Evolutionary conservation across 2,113 vertebrate genomes (phyloP), one percentile per base, ranked within the genome.

Genomic region (Oryctolagus cuniculus): DNA sequence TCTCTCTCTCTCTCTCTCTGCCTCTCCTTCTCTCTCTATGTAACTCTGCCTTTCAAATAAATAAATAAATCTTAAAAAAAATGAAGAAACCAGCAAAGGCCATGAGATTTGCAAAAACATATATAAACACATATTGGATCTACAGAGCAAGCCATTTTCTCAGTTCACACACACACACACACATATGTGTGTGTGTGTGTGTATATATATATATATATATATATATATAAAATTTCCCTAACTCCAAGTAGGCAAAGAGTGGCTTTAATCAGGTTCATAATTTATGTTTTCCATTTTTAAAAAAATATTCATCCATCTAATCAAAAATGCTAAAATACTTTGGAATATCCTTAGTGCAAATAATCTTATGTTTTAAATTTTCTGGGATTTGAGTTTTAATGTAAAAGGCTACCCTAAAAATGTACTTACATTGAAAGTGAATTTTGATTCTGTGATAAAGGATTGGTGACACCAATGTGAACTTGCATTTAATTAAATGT

Each of bases 221-320:
- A 13, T 17, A 13, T 58, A 58, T 58, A 58, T 93, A 94, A 78
- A 97, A 98, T 66, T 97, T 97, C 96, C 97, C 17, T 97, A 97
- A 98, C 98, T 97, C 95, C 74, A 96, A 96, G 93, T 74, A 97
- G 97, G 97, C 94, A 96, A 58, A 97, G 97, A 98, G 97, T 93
- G 95, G 75, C 87, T 96, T 97, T 94, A 98, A 97, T 98, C 96
- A 91, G 92, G 91, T 97, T 86, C 66, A 21, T 95, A 97, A 98
- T 98, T 97, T 95, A 96, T 98, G 97, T 98, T 98, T 98, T 97
- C 96, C 89, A 87, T 95, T 97, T 98, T 97, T 95, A 5, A 96
- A 98, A 97, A 96, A 96, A 98, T 96, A 97, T 98, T 96, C 94
- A 89, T 97, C 96, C 96, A 74, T 97, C 97, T 97, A 97, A 97